A percentile compares a stretch with the other conserved stretches of the same genome.
Conservation (phyloP, 2,797 vertebrate species). For the Poecilia picta region DNA sequence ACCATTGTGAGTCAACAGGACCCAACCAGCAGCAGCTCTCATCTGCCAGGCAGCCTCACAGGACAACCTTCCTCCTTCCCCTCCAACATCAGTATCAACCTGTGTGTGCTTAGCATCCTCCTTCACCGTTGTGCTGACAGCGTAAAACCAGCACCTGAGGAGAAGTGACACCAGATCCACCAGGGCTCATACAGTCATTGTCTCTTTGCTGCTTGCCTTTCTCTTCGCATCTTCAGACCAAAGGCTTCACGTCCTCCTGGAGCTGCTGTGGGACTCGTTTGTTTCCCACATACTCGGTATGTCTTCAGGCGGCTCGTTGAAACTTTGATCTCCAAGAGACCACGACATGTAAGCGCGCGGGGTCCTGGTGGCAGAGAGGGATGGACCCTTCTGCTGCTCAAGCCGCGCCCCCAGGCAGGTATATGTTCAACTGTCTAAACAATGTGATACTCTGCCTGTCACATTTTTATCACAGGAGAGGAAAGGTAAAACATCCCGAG, state of each 20-base stretch:
- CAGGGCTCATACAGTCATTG: constrained; percentile 33
- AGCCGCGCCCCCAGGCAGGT: constrained; percentile 56
- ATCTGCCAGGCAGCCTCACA: constrained; percentile 22
- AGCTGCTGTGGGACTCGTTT: constrained; percentile 31
- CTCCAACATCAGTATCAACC: constrained; percentile 31
- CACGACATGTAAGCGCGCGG: constrained; percentile 46
- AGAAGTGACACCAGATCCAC: constrained; percentile 39
- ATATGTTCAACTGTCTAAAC: constrained; percentile 60
- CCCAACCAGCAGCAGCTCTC: constrained; percentile 15
- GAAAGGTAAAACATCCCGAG: constrained; percentile 27
- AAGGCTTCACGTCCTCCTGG: constrained; percentile 45
- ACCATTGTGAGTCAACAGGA: constrained; percentile 8
- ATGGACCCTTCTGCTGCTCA: constrained; percentile 37
- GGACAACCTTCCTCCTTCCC: constrained; percentile 24
- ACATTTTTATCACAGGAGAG: constrained; percentile 19
- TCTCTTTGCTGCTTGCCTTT: constrained; percentile 38
- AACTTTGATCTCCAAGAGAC: constrained; percentile 58
- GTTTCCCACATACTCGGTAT: constrained; percentile 33
- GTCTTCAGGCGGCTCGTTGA: constrained; percentile 44
- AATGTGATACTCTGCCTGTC: constrained; percentile 60
- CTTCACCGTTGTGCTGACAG: constrained; percentile 46
- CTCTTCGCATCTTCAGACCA: constrained; percentile 51
- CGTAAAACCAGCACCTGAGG: constrained; percentile 44
- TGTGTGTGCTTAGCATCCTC: constrained; percentile 33
- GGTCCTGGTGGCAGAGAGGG: constrained; percentile 25